Conservation (phyloP, 1,140 invertebrate species). For the Microvelia longipes region DNA sequence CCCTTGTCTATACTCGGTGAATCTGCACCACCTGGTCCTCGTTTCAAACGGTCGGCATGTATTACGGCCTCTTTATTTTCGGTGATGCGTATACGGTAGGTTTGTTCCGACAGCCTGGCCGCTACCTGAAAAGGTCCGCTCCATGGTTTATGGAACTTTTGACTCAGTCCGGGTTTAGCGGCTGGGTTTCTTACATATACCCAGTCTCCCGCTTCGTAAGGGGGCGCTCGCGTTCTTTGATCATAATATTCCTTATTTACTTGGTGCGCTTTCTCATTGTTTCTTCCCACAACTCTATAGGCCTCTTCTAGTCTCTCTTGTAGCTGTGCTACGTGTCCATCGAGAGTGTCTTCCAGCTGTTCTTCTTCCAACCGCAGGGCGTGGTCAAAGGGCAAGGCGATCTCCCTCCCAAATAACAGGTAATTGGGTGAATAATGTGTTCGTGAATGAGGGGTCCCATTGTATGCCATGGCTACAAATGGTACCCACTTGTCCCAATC, state of each 20-base stretch:
- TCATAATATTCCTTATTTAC: neutral
- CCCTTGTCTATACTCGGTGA: too few species aligned
- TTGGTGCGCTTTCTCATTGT: neutral
- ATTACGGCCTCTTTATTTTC: neutral
- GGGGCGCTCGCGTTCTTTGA: neutral
- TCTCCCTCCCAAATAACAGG: neutral
- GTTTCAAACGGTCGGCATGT: conserved; percentile 1
- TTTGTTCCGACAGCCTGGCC: neutral
- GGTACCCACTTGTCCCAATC: conserved; percentile 24
- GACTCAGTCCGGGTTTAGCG: neutral
- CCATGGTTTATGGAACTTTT: conserved; percentile 4
- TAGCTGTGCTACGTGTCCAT: neutral
- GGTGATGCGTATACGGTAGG: neutral
- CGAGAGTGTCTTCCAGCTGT: neutral
- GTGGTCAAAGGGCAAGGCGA: neutral
- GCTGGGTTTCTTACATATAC: neutral
- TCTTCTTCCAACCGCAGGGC: neutral
- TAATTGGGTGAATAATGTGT: neutral
- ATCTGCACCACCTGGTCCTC: neutral
- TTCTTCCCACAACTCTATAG: neutral
- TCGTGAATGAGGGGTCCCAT: conserved; percentile 2
- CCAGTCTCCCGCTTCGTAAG: neutral
- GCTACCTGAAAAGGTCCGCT: neutral
- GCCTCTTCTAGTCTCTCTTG: neutral
- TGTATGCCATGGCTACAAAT: conserved; percentile 9